Evolutionary conservation across 2,113 vertebrate genomes (phyloP), one percentile per base, ranked within the genome.

Genomic region (Euleptes europaea): DNA sequence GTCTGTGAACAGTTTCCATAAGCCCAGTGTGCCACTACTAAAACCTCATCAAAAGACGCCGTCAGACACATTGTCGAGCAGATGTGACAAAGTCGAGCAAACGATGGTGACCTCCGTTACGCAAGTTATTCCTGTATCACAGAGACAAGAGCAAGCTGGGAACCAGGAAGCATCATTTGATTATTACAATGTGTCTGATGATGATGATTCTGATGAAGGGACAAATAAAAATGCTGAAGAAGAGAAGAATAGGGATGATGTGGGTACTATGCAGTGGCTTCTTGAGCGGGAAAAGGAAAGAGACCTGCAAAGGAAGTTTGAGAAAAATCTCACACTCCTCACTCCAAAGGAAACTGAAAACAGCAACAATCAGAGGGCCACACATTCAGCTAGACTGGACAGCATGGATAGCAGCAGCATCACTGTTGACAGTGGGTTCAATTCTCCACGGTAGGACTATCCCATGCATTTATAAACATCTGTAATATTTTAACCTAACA

Each of bases 351-450:
- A 99, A 91, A 97, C 96, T 0, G 98, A 99, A 85, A 98, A 97
- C 89, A 97, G 97, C 96, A 97, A 95, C 97, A 97, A 94, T 94
- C 98, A 99, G 96, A 97, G 98, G 93, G 97, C 98, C n/a, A 97
- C 97, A 13, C 99, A 99, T 85, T 99, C 99, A 0, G 98, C 98
- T 26, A 97, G 99, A 49, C 97, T 99, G 35, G 99, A 99, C 96
- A 99, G 98, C 94, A 99, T 99, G 98, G 99, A 99, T 96, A 99
- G 98, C 95, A 99, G 98, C 97, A 99, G 98, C 51, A 98, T 99
- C 90, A 99, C 98, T 17, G 98, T 99, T 90, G 98, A 99, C 96
- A 99, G 99, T 95, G 98, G 99, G 95, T 99, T 99, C 97, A 99
- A 99, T 95, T 99, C 99, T 80, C 99, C 99, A 97, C 97, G 99